Evolutionary conservation across 2,113 vertebrate genomes (phyloP), one percentile per base, ranked within the genome.

Genomic region (Antigone vipio): DNA sequence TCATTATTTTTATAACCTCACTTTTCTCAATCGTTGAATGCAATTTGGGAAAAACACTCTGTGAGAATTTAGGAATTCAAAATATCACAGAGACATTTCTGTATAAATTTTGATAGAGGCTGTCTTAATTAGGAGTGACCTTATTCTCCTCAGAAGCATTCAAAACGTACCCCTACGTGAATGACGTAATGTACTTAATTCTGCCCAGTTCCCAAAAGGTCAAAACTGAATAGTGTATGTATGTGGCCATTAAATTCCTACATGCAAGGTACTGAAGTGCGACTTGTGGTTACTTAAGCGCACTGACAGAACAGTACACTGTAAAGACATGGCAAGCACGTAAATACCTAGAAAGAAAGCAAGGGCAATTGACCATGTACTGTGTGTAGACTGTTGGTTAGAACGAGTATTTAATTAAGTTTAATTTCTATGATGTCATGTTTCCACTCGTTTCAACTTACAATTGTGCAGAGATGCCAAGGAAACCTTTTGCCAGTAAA

Each of bases 111-210:
- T 63, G 10, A 34, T 53, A 38, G 19, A 81, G 14, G 40, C 23
- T 53, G 23, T 45, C 40, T 75, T 69, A 71, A 50, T 79, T 79
- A 68, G 50, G 19, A 75, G 15, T 45, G 42, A 68, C 42, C 44
- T 72, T 52, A 58, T 78, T 89, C 40, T 92, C n/a, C 47, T 60
- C 27, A 26, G 34, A 91, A 47, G 62, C 45, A 40, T 80, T 93
- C 91, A 92, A 91, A 96, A 97, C 58, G 76, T 78, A 75, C 79
- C 78, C 96, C 88, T 83, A 96, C 81, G 88, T 80, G 94, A 95
- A 47, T 15, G 1, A n/a, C 9, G 66, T 5, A 11, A 27, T 42
- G 53, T 47, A 52, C 23, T 82, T 85, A 73, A 52, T 53, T 53
- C 55, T 53, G 44, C 42, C n/a, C n/a, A 63, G 6, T 15, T 81